Conservation (phyloP, 1,140 invertebrate genomes). For the Lineus longissimus region DNA sequence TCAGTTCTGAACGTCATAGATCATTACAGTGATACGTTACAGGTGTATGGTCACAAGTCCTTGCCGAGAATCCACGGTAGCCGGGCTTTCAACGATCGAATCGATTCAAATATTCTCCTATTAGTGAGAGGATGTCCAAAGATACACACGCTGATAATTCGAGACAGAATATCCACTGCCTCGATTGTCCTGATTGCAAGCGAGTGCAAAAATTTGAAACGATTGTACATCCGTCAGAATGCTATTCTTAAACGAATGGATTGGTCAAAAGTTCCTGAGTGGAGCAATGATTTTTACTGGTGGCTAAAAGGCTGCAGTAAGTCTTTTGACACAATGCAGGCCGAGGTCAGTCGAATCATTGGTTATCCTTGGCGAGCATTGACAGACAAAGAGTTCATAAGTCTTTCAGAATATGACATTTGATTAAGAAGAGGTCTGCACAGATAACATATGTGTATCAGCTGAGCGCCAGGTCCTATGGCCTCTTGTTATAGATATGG, state of each 20-base stretch:
- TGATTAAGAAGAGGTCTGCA: too few relatives aligned
- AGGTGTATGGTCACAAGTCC: constrained; percentile 60
- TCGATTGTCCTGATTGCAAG: constrained; percentile 70
- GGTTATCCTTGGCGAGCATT: constrained; percentile 70
- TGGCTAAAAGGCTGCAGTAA: constrained; percentile 61
- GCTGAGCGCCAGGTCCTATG: too few relatives aligned
- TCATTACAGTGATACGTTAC: constrained; percentile 33
- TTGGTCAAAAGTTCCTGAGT: constrained; percentile 59
- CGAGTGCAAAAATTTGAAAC: constrained; percentile 61
- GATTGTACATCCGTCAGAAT: constrained; percentile 69
- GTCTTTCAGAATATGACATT: neutral
- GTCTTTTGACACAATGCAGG: constrained; percentile 65
- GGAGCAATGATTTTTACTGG: constrained; percentile 65
- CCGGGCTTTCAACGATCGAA: constrained; percentile 63
- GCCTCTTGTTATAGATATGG: too few relatives aligned
- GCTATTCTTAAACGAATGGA: constrained; percentile 54
- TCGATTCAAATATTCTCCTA: constrained; percentile 63
- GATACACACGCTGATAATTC: constrained; percentile 67
- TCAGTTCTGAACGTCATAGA: constrained; percentile 29
- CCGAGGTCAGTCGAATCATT: constrained; percentile 67
- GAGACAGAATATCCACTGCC: constrained; percentile 74
- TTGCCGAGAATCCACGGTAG: constrained; percentile 59
- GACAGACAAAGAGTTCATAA: constrained; percentile 67
- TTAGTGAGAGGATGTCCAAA: constrained; percentile 62
- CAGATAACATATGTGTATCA: too few relatives aligned